These are phyloP conservation scores for Notiomystis cincta DNA, from an alignment of 2,113 vertebrate species.

Conservation along the genomic window DNA sequence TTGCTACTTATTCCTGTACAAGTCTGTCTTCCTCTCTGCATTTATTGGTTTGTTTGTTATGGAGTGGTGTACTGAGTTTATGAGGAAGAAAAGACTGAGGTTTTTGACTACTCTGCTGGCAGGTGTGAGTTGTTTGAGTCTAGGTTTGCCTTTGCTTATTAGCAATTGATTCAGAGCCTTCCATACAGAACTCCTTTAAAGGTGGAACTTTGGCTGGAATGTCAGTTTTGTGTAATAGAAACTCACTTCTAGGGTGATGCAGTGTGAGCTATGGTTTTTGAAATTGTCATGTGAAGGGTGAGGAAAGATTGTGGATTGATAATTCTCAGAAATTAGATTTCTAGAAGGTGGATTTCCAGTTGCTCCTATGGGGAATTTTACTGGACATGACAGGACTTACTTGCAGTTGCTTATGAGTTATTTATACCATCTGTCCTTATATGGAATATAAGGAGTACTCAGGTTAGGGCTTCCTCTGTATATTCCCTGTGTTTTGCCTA, in stretches of 20 bases:
- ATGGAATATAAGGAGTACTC: not conserved
- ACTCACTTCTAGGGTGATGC: not conserved
- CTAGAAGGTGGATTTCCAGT: not conserved
- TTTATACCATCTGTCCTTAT: not conserved
- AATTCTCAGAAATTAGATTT: not conserved
- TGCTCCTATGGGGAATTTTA: not conserved
- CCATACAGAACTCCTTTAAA: not conserved
- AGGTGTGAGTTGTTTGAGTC: not conserved
- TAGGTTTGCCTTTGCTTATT: not conserved
- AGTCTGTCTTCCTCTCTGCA: not conserved
- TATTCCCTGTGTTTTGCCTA: not conserved
- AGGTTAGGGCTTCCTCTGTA: not conserved
- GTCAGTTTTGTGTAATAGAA: not conserved
- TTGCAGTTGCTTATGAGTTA: not conserved
- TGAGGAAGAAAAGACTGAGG: not conserved
- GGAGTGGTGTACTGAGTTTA: not conserved
- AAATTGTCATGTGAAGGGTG: not conserved
- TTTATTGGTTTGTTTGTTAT: not conserved
- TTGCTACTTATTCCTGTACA: not conserved
- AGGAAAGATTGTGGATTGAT: not conserved
- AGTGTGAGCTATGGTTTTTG: not conserved
- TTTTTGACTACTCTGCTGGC: not conserved
- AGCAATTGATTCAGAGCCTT: not conserved
- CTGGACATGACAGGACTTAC: not conserved
- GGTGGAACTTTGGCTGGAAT: not conserved